Base-by-base conservation (phyloP, 2,888 invertebrate species). In the Anodontia alba region DNA sequence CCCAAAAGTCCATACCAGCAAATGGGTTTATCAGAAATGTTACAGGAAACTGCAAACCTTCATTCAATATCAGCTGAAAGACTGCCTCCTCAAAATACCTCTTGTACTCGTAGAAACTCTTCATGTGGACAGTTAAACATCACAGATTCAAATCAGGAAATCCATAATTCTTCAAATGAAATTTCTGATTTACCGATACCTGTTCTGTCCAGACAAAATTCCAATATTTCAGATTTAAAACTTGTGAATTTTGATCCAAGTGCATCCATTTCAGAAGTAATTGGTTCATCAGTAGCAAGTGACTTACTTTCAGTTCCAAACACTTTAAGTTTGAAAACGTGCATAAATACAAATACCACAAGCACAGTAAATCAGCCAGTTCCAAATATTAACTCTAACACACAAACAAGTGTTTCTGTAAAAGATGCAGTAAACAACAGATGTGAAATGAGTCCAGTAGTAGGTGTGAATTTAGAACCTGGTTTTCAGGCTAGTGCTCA, bases 21-120 rank as follows among this genome's bases (percentile, higher is more conserved):
- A 71, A 86, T 86, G 86, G 86, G 83, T 10, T 62, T 86, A 38
- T 83, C 86, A n/a, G 83, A 86, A 73, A 86, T 86, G 86, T 57
- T 86, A 38, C 83, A 81, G 51, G 86, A 86, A 54, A 86, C 86
- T 5, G 86, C 86, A 57, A 81, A 76, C 73, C 62, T 79, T 49
- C 71, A 76, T 38, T 78, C 78, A 54, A 54, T 81, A 71, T 46
- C 74, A 29, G 33, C 49, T 42, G 54, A 38, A 8, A 46, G 66
- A 62, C 72, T 42, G 46, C 31, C 29, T 49, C 29, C 43, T 43
- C 69, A 69, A 1, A 54, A 26, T 54, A 62, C 33, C 33, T 62
- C 62, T 62, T 26, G 23, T 20, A 29, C 62, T 29, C 62, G 29
- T 15, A 62, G 33, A 62, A 33, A 17, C 23, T 33, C 20, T n/a